Evolutionary conservation across 2,888 invertebrate genomes (phyloP).

Genomic region (Loripinus fragilis): DNA sequence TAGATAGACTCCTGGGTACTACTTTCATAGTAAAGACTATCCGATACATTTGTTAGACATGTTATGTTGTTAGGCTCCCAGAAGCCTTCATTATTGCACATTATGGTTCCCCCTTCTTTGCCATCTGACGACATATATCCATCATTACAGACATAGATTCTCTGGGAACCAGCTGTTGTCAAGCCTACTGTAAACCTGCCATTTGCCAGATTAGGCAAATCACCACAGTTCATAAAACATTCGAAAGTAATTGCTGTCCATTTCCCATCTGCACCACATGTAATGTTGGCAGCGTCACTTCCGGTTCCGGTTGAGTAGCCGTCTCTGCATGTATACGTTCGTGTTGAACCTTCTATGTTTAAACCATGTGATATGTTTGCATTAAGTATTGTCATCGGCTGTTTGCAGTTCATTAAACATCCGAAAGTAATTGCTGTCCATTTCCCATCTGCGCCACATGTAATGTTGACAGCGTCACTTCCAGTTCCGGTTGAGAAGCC

Average conservation of each 20-base stretch:
- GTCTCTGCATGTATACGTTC: not conserved
- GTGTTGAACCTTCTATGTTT: not conserved
- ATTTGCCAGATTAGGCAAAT: not conserved
- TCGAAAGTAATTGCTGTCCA: not conserved
- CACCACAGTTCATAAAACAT: not conserved
- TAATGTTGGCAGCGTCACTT: not conserved
- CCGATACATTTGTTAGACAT: not conserved
- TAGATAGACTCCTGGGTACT: too few relatives aligned
- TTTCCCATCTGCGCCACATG: not conserved
- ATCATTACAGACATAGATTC: not conserved
- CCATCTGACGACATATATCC: not conserved
- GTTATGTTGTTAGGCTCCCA: not conserved
- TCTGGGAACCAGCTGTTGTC: not conserved
- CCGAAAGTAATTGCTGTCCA: not conserved
- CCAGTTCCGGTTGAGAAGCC: not conserved
- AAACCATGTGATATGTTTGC: not conserved
- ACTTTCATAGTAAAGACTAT: too few relatives aligned
- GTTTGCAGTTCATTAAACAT: not conserved
- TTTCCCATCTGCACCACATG: not conserved
- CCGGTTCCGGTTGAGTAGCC: not conserved
- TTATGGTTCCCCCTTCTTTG: not conserved
- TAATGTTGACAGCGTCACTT: not conserved
- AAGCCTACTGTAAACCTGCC: not conserved
- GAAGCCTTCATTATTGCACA: not conserved
- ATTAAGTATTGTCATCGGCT: not conserved